Evolutionary conservation across 2,888 invertebrate genomes (phyloP).

Genomic region (Athalia circularis): DNA sequence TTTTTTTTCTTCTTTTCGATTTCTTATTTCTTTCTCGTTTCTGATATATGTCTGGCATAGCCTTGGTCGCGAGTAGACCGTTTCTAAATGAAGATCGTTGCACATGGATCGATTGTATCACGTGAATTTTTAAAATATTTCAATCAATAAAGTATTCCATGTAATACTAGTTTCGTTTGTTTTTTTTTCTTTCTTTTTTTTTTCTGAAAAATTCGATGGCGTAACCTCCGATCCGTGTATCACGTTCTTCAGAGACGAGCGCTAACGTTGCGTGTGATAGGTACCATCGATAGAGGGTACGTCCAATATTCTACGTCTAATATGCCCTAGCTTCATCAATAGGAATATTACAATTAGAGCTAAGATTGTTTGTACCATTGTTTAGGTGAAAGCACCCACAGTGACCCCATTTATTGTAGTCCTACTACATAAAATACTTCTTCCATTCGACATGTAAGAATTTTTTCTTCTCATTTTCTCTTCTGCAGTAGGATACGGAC

Average conservation of each 20-base stretch:
- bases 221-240: conserved; percentile 54
- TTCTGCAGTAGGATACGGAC: conserved; percentile 51
- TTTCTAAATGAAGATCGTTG: conserved; percentile 57
- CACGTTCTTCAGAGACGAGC: conserved; percentile 58
- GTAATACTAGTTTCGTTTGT: background rate
- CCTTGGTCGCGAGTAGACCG: conserved; percentile 64
- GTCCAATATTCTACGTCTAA: conserved; percentile 54
- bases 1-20: background rate
- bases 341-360: conserved; percentile 72
- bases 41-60: conserved; percentile 63
- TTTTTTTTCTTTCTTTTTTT: background rate
- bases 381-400: conserved; percentile 69
- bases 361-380: conserved; percentile 72
- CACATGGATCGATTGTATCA: conserved; percentile 51
- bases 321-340: conserved; percentile 63
- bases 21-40: background rate
- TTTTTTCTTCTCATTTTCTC: conserved; percentile 48
- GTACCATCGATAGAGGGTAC: conserved; percentile 42
- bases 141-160: background rate
- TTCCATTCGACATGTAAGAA: conserved; percentile 54
- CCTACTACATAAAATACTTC: conserved; percentile 49
- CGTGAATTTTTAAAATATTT: conserved; percentile 1
- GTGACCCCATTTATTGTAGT: conserved; percentile 58
- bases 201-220: conserved; percentile 13
- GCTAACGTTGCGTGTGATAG: conserved; percentile 36